These are phyloP conservation scores for Stichodactyla helianthus DNA, from an alignment of 64 coral and sea anemone genomes.

Conservation along the genomic window DNA sequence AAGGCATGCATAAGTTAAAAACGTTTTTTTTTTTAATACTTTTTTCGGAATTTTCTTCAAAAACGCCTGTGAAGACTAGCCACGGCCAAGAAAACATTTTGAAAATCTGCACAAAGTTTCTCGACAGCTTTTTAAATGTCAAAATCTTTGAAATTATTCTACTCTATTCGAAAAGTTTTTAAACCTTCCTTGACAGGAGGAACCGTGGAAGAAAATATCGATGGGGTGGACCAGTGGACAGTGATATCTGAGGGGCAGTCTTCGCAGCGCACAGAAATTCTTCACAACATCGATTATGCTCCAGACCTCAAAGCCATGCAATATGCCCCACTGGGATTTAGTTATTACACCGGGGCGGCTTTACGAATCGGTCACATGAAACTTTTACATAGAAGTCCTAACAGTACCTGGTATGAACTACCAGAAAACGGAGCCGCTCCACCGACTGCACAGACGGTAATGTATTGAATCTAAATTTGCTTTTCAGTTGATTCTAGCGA, in stretches of 20 bases:
- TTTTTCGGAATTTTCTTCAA: too few species aligned
- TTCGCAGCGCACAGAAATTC: constrained; percentile 1
- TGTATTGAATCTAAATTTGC: too few species aligned
- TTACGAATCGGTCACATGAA: constrained; percentile 14
- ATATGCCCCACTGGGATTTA: background rate
- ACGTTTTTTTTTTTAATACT: too few species aligned
- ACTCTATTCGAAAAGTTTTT: background rate
- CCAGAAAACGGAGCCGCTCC: background rate
- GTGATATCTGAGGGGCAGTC: constrained; percentile 1
- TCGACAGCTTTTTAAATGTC: too few species aligned
- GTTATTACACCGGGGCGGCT: constrained; percentile 12
- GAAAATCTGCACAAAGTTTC: too few species aligned
- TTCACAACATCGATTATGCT: constrained; percentile 7
- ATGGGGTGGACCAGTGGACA: constrained; percentile 22
- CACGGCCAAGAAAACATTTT: too few species aligned
- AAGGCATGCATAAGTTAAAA: too few species aligned
- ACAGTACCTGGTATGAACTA: constrained; percentile 12
- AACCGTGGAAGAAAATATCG: background rate
- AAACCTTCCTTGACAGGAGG: background rate
- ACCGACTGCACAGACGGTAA: background rate
- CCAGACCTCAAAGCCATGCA: background rate
- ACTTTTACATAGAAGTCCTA: background rate
- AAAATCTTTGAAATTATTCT: too few species aligned
- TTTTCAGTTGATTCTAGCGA: too few species aligned
- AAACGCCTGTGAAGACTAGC: too few species aligned